A percentile compares a stretch with the other conserved stretches of the same genome.
Conservation (phyloP, 2,113 vertebrate species). For the Cottus gobio region DNA sequence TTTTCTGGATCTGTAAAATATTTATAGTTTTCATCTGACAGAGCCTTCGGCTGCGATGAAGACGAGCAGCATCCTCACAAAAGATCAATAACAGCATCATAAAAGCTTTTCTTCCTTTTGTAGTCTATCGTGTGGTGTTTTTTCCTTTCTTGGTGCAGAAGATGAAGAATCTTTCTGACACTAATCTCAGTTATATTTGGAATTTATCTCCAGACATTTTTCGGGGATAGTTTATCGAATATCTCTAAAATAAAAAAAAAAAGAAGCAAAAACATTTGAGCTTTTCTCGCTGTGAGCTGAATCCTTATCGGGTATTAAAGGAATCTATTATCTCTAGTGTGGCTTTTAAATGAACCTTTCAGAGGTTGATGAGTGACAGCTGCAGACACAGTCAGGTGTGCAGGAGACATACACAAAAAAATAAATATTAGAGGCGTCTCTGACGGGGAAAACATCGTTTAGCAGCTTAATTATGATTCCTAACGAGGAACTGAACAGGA, state of each 20-base stretch:
- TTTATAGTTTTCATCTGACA: slow-evolving; percentile 29
- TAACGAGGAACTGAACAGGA: not conserved
- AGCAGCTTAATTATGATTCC: slow-evolving; percentile 8
- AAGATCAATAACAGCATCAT: slow-evolving; percentile 53
- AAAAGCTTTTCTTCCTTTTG: slow-evolving; percentile 55
- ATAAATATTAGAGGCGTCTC: not conserved
- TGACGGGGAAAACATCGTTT: not conserved
- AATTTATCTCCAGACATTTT: slow-evolving; percentile 11
- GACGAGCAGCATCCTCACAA: slow-evolving; percentile 4
- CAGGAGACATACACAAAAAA: slow-evolving; percentile 12
- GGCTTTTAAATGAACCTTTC: slow-evolving; percentile 11
- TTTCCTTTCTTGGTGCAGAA: slow-evolving; percentile 14
- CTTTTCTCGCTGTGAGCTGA: not conserved
- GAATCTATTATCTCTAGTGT: slow-evolving; percentile 1
- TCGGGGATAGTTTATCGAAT: not conserved
- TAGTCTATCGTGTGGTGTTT: slow-evolving; percentile 14
- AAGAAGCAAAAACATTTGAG: not conserved
- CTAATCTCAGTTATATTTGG: slow-evolving; percentile 45
- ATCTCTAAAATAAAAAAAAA: not conserved
- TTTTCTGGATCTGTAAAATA: slow-evolving; percentile 14
- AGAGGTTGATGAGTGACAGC: not conserved
- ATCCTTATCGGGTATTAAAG: not conserved
- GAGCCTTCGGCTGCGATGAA: slow-evolving; percentile 19
- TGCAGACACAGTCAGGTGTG: not conserved
- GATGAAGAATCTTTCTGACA: slow-evolving; percentile 34